Base-by-base conservation (phyloP, 30 jellyfish, hydroid and myxozoan genomes). In the Turritopsis dohrnii region DNA sequence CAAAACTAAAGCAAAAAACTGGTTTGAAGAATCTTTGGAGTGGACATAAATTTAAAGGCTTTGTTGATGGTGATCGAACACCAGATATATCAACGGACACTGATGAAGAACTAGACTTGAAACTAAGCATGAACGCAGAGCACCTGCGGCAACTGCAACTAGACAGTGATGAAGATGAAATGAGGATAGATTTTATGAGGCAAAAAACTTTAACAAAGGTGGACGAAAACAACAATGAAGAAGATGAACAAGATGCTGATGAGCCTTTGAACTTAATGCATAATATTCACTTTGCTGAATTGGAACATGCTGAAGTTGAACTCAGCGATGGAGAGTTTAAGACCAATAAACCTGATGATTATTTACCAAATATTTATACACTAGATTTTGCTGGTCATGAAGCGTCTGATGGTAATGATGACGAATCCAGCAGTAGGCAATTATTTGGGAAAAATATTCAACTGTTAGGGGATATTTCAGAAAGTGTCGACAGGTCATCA, bases 101-200 rank as follows among this genome's bases (percentile, higher is more conserved):
- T 16, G 88, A 89, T 18, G 95, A 87, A 30, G 90, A 88, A 31
- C 90, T 89, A 28, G 81, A 65, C 53, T 9, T 71, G 22, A 53
- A 73, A 26, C 52, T 79, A 1, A 79, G 96, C 65, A 81, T 84
- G 13, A 73, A 84, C 26, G 60, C 69, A 17, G 84, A 65, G 28
- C 65, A 69, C 30, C 75, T 84, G 18, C 30, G 66, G 1, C 79
- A 66, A 5, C 72, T 90, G 52, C 81, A 86, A 3, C 31, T 90
- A 24, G 97, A 90, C 81, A 90, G 97, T 60, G 97, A 90, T 41
- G 97, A 90, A 52, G 97, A 90, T 24, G 97, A 90, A 20, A 53
- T 90, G 85, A 86, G 89, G 19, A 82, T 82, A 27, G 81, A 82
- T 82, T 82, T 22, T 27, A 66, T 82, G 71, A 71, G 89, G 25